Conservation (phyloP, 2,888 invertebrate species). For the Luperina nickerlii region DNA sequence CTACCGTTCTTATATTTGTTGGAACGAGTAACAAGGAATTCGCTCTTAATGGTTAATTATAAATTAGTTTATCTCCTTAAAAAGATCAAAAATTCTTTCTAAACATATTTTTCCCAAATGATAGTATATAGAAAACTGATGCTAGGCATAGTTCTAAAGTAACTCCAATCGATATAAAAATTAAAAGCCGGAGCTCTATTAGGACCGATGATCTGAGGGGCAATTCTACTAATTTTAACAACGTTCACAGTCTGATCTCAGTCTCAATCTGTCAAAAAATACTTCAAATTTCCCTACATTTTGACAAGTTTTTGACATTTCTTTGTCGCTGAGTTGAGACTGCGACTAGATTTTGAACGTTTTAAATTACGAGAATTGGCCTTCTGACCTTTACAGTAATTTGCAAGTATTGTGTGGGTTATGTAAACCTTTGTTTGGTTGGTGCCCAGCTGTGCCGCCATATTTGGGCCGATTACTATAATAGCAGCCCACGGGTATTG, state of each 20-base stretch:
- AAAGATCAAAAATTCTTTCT: neutral
- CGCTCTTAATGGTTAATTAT: neutral
- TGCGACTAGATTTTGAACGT: too few species aligned
- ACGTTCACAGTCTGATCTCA: too few species aligned
- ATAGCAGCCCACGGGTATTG: conserved; percentile 62
- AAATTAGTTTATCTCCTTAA: neutral
- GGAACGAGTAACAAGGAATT: conserved; percentile 13
- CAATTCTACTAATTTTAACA: too few species aligned
- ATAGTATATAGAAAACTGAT: neutral
- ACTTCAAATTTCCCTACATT: too few species aligned
- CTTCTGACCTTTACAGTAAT: conserved; percentile 66
- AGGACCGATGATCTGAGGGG: conserved; percentile 49
- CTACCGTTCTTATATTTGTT: conserved; percentile 31
- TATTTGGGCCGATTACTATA: conserved; percentile 68
- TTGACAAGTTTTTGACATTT: too few species aligned
- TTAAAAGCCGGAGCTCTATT: conserved; percentile 16
- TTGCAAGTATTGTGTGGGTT: conserved; percentile 62
- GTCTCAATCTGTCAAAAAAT: too few species aligned
- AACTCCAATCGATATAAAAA: neutral
- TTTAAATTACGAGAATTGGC: too few species aligned
- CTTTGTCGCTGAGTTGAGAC: too few species aligned
- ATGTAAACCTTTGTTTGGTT: conserved; percentile 63
- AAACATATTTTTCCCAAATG: neutral
- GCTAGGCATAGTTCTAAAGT: neutral
- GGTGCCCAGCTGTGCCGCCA: conserved; percentile 69